A percentile compares a stretch with the other conserved stretches of the same genome.
Evolutionary conservation across 2,113 vertebrate species (phyloP).

Genomic region (Rhadina sibilatrix): DNA sequence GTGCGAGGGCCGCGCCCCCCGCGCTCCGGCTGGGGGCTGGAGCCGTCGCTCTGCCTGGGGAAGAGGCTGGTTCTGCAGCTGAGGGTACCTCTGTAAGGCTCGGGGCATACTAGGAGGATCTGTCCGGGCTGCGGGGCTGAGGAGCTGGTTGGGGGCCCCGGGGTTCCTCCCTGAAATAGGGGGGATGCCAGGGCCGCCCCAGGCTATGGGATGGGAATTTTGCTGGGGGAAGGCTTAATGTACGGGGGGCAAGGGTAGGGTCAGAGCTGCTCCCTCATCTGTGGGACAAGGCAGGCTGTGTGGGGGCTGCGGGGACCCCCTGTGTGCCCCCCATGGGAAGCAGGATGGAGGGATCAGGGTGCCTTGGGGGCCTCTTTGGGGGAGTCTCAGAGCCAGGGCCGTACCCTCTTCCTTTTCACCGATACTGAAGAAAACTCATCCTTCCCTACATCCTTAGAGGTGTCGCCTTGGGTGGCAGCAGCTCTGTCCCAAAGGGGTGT

Average conservation of each 20-base stretch:
- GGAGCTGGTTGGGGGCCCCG: not conserved
- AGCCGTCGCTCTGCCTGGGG: not conserved
- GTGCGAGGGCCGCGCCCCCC: not conserved
- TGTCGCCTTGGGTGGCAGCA: not conserved
- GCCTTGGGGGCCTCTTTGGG: not conserved
- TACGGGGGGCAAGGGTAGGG: accelerated
- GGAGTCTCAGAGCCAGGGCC: accelerated
- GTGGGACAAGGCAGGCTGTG: not conserved
- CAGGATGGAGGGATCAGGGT: not conserved
- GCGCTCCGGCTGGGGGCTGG: too few relatives aligned
- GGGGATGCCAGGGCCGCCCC: too few relatives aligned
- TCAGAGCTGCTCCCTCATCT: not conserved
- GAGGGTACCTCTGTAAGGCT: accelerated
- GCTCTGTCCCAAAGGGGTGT: not conserved
- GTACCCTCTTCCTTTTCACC: accelerated
- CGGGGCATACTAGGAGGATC: accelerated
- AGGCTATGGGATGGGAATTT: accelerated
- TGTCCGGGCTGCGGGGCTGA: not conserved
- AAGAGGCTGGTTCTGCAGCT: not conserved
- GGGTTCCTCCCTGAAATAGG: not conserved
- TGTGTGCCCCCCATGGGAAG: not conserved
- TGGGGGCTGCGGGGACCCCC: not conserved
- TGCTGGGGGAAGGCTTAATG: not conserved
- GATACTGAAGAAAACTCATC: not conserved
- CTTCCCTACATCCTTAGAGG: accelerated